Evolutionary conservation across 2,888 invertebrate species (phyloP), one percentile per base, ranked within the genome.

Genomic region (Hydropsyche betteni): DNA sequence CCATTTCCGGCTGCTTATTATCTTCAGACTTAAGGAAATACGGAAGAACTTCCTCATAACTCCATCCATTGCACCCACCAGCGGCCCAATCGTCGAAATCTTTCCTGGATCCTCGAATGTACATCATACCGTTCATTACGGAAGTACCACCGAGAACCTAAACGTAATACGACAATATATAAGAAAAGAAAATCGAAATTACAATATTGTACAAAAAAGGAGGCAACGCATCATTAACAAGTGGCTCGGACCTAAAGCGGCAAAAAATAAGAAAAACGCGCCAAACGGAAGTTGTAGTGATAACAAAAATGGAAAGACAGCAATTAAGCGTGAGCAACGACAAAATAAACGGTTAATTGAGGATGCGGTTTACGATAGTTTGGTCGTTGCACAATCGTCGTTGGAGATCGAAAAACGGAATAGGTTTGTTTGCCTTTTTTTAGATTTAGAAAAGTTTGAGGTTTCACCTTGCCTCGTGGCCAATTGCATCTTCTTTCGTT

Each of bases 91-190:
- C 89, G 83, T 97, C 95, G 85, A 92, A 97, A 85, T 97, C 97
- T 77, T 90, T 91, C 34, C 92, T 90, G 75, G 95, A 92, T 0
- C 97, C 97, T 36, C 97, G 89, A 80, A 97, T 94, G 84, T 97
- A 97, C 91, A 94, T 96, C 97, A 98, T 98, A 33, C 97, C 97
- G 84, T 98, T 98, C 87, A 97, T 90, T 0, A 95, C 95, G 14
- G 96, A 96, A 0, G 96, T 96, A 0, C 97, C 97, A 5, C 97
- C 97, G 8, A 96, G 85, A 0, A 95, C 94, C 93, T 93, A 8
- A 8, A 10, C 10, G 83, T 33, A 58, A 8, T 52, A 24, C 24
- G 2, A 24, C 24, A 24, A 24, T 24, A 24, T 24, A 2, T 24
- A 24, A 24, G 2, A 24, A 53, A n/a, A 12, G n/a, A 58, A 8